Conservation (phyloP, 2,888 invertebrate genomes). For the Xanthia togata region DNA sequence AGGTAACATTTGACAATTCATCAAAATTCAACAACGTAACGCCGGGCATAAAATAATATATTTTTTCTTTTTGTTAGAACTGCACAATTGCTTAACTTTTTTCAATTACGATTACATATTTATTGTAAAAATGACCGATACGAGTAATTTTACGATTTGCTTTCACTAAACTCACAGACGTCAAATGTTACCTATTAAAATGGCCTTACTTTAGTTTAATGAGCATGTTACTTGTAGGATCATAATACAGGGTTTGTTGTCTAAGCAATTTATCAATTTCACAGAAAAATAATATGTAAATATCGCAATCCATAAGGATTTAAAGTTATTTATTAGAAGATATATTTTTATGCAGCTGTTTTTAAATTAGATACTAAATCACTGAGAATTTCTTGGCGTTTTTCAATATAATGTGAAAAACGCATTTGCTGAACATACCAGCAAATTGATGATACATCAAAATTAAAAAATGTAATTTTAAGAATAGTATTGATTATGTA, state of each 20-base stretch:
- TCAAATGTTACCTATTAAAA: too few relatives aligned
- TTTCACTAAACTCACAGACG: too few relatives aligned
- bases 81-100: too few relatives aligned
- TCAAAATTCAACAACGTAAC: too few relatives aligned
- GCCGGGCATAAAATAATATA: too few relatives aligned
- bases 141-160: too few relatives aligned
- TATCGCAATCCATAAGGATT: slow-evolving; percentile 54
- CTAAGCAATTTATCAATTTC: slow-evolving; percentile 65
- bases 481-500: neutral
- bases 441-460: slow-evolving; percentile 42
- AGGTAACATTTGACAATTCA: too few relatives aligned
- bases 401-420: slow-evolving; percentile 47
- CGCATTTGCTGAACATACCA: neutral
- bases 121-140: too few relatives aligned
- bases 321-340: slow-evolving; percentile 61
- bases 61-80: too few relatives aligned
- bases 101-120: too few relatives aligned
- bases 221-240: slow-evolving; percentile 68
- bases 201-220: too few relatives aligned
- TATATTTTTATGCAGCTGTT: slow-evolving; percentile 68
- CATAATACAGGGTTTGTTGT: slow-evolving; percentile 74
- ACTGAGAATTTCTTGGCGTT: slow-evolving; percentile 23
- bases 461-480: slow-evolving; percentile 4
- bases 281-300: slow-evolving; percentile 57
- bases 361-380: slow-evolving; percentile 60